Evolutionary conservation across 2,113 vertebrate genomes (phyloP).

Genomic region (Cheilinus undulatus): DNA sequence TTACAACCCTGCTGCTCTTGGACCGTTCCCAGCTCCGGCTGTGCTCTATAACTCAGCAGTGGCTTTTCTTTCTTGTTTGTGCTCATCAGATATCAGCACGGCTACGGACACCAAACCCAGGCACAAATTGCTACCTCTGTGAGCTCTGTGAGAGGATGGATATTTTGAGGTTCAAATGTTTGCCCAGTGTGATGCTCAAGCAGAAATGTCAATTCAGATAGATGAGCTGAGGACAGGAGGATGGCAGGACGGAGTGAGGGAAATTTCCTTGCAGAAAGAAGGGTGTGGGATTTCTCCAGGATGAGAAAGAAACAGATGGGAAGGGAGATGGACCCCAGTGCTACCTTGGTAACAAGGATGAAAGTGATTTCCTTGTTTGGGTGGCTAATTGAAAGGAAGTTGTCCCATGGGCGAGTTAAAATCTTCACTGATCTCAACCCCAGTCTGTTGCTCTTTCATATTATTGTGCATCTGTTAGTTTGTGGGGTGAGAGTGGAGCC

Average conservation of each 20-base stretch:
- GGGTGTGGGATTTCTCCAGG: slow-evolving; percentile 35
- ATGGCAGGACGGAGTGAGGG: background rate
- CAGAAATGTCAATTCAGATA: slow-evolving; percentile 40
- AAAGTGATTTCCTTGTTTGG: slow-evolving; percentile 79
- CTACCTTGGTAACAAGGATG: slow-evolving; percentile 69
- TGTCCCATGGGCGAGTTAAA: slow-evolving; percentile 76
- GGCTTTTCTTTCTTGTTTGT: slow-evolving; percentile 66
- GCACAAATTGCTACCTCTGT: slow-evolving; percentile 65
- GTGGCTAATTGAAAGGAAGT: slow-evolving; percentile 81
- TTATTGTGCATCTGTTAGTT: slow-evolving; percentile 20
- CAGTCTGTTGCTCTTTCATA: slow-evolving; percentile 71
- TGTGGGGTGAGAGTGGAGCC: slow-evolving; percentile 29
- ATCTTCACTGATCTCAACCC: slow-evolving; percentile 69
- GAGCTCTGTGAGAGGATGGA: slow-evolving; percentile 20
- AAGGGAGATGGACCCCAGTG: slow-evolving; percentile 52
- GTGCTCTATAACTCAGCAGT: slow-evolving; percentile 63
- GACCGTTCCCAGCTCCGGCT: slow-evolving; percentile 36
- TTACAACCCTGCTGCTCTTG: slow-evolving; percentile 56
- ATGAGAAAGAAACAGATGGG: slow-evolving; percentile 76
- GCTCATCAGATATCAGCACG: slow-evolving; percentile 64
- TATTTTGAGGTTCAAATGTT: slow-evolving; percentile 61
- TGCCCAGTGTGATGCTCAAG: slow-evolving; percentile 41
- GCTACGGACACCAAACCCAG: slow-evolving; percentile 47
- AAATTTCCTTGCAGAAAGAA: background rate
- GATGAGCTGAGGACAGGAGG: slow-evolving; percentile 35